These are phyloP conservation scores for Phyto melanocephala DNA, from an alignment of 2,888 invertebrate species.

Conservation along the genomic window DNA sequence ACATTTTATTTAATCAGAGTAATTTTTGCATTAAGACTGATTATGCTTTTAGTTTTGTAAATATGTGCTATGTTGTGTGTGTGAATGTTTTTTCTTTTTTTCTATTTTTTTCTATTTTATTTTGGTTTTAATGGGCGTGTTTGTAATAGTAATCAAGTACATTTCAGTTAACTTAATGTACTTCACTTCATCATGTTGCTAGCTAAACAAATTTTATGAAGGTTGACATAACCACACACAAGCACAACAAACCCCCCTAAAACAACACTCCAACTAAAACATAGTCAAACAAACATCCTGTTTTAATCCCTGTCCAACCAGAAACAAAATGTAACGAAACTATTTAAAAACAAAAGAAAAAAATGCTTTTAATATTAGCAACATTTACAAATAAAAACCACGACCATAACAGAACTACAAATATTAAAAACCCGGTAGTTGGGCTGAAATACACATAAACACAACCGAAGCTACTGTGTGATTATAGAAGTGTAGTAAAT, in stretches of 20 bases:
- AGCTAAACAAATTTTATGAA: slow-evolving; percentile 75
- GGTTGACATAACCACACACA: slow-evolving; percentile 75
- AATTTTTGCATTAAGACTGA: slow-evolving; percentile 61
- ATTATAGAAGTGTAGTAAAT: background rate
- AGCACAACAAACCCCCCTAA: background rate
- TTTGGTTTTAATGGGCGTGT: slow-evolving; percentile 70
- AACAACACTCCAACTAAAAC: background rate
- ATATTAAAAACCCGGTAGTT: slow-evolving; percentile 51
- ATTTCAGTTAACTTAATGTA: slow-evolving; percentile 56
- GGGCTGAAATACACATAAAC: slow-evolving; percentile 26
- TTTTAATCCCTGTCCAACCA: slow-evolving; percentile 32
- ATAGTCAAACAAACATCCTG: slow-evolving; percentile 9
- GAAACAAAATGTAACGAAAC: slow-evolving; percentile 63
- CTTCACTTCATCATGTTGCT: slow-evolving; percentile 72
- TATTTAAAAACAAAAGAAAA: background rate
- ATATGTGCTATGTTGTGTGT: slow-evolving; percentile 17
- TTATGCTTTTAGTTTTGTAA: slow-evolving; percentile 51
- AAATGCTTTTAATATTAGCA: slow-evolving; percentile 48
- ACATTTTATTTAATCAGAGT: slow-evolving; percentile 59
- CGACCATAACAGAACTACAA: slow-evolving; percentile 35
- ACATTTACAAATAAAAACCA: slow-evolving; percentile 51
- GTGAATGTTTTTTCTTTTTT: background rate
- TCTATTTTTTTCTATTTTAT: slow-evolving; percentile 8
- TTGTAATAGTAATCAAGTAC: slow-evolving; percentile 49
- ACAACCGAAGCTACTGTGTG: background rate